These are phyloP conservation scores for Protonibea diacanthus DNA, from an alignment of 2,797 vertebrate species.

Conservation along the genomic window DNA sequence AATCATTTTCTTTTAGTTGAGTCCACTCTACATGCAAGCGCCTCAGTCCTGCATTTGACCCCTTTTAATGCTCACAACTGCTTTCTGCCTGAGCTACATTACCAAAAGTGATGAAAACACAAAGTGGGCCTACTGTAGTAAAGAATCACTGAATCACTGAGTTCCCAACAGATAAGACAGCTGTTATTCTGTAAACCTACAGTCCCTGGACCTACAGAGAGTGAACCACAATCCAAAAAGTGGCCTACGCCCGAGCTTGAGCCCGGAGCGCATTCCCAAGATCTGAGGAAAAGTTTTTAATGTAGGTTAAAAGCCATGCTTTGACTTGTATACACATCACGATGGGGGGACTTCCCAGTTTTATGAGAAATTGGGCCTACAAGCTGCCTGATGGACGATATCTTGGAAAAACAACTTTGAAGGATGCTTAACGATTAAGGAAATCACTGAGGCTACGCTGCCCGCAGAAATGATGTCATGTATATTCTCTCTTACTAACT, in stretches of 20 bases:
- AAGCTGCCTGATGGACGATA: background rate
- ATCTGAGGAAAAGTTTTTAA: constrained; percentile 77
- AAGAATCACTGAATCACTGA: constrained; percentile 73
- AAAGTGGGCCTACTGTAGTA: constrained; percentile 32
- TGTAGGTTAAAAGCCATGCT: constrained; percentile 43
- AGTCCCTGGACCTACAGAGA: constrained; percentile 64
- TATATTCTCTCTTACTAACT: background rate
- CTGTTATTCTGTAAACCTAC: constrained; percentile 71
- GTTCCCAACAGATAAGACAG: constrained; percentile 66
- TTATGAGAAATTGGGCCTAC: constrained; percentile 17
- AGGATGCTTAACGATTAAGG: background rate
- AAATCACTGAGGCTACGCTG: background rate
- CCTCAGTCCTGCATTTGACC: no score
- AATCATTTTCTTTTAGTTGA: no score
- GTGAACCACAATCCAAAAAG: constrained; percentile 86
- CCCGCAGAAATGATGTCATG: background rate
- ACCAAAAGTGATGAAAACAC: constrained; percentile 39
- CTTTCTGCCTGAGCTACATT: constrained; percentile 22
- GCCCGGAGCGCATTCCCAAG: constrained; percentile 83
- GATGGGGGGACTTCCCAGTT: constrained; percentile 17
- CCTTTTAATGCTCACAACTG: constrained; percentile 35
- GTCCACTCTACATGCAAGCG: no score
- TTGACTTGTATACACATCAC: constrained; percentile 28
- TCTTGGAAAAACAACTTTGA: background rate
- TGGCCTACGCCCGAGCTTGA: constrained; percentile 83